Evolutionary conservation across 2,797 vertebrate species (phyloP), one percentile per base, ranked within the genome.

Genomic region (Epinephelus malabaricus): DNA sequence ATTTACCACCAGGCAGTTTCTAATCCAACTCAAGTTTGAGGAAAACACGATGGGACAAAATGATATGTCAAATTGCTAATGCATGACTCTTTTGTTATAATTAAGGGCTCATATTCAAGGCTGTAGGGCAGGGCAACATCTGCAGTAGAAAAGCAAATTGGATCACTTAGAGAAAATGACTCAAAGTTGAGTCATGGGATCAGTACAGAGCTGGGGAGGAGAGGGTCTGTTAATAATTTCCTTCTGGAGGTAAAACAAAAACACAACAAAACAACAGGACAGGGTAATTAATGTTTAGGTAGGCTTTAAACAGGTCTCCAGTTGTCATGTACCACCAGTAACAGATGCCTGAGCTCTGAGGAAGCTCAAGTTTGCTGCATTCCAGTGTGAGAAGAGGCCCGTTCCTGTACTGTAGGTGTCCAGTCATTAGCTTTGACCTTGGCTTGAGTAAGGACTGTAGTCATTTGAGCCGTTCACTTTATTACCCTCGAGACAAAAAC

Each of bases 141-240:
- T 92, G 78, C 51, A 71, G 75, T 13, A 56, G 58, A 64, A 82
- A 79, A 86, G 55, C 59, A 82, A 86, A 88, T 56, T 73, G 86
- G 81, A 78, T 92, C 78, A 88, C 72, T 85, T 68, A 53, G 75
- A 84, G 87, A 86, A 84, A 86, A 91, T 83, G 72, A 80, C 89
- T 88, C 51, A 86, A 79, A 46, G 68, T 63, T 92, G 84, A 90
- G 81, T 86, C 86, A 82, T 81, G 27, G 83, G 61, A 75, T 73
- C 40, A 27, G 51, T 56, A 54, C 71, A 43, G 46, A 59, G 74
- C 76, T 74, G 51, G 43, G 53, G 50, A 66, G 71, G 73, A 79
- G 76, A 47, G 59, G 73, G 88, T 76, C 92, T 95, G 93, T 77
- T 92, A 92, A 93, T 92, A 85, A 94, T 94, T 94, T 92, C 81